Conservation (phyloP, 2,113 vertebrate species). For the Coreoperca whiteheadi region DNA sequence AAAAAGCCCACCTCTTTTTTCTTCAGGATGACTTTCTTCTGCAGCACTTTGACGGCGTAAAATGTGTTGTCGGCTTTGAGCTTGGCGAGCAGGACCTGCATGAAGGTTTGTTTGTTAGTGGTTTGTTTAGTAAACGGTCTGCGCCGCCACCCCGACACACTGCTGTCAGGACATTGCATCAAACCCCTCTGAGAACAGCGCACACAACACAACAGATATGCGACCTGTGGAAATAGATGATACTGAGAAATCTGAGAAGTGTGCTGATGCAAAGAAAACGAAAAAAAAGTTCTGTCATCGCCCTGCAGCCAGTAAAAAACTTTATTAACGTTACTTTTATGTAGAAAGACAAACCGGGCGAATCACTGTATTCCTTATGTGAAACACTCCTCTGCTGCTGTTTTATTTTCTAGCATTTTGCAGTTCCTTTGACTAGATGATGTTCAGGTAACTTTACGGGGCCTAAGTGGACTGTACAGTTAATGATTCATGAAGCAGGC, state of each 20-base stretch:
- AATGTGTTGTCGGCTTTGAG: slow-evolving; percentile 92
- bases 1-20: slow-evolving; percentile 92
- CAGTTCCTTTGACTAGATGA: slow-evolving; percentile 13
- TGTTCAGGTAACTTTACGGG: slow-evolving; percentile 40
- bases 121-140: slow-evolving; percentile 71
- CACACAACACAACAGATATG: slow-evolving; percentile 47
- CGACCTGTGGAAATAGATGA: slow-evolving; percentile 64
- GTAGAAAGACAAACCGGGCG: not conserved
- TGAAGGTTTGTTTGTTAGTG: slow-evolving; percentile 63
- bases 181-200: slow-evolving; percentile 31
- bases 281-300: not conserved
- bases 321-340: not conserved
- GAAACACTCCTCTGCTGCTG: not conserved
- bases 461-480: slow-evolving; percentile 53
- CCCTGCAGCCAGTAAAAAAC: no score
- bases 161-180: slow-evolving; percentile 35
- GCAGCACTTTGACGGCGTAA: slow-evolving; percentile 96
- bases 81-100: slow-evolving; percentile 95
- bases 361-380: not conserved
- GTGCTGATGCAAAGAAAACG: slow-evolving; percentile 20
- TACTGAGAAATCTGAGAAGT: slow-evolving; percentile 46
- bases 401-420: not conserved
- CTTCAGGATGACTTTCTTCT: slow-evolving; percentile 98
- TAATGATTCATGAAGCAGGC: slow-evolving; percentile 76
- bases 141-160: slow-evolving; percentile 45